phyloP scores from a whole-genome alignment of 2,113 vertebrate genomes.

The Todiramphus chloris region DNA sequence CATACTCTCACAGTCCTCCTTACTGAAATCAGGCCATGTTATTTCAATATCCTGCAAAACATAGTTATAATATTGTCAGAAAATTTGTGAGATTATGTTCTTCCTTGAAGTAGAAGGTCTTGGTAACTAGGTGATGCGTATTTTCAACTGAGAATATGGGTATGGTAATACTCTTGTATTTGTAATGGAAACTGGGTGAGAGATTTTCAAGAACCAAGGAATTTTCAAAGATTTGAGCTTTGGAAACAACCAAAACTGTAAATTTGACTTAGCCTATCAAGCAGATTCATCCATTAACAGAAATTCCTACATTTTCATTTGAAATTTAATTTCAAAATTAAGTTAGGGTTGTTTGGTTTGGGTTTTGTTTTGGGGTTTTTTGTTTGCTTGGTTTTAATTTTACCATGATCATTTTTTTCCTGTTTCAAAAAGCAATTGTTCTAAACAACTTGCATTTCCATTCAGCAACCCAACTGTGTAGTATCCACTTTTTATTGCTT shows the following conservation, averaged over 20 bases:
- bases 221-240: background rate
- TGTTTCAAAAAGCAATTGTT: background rate
- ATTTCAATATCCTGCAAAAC: constrained; percentile 54
- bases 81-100: background rate
- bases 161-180: background rate
- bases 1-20: constrained; percentile 39
- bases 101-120: background rate
- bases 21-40: background rate
- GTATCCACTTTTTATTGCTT: background rate
- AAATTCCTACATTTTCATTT: background rate
- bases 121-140: background rate
- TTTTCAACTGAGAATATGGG: background rate
- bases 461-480: background rate
- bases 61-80: background rate
- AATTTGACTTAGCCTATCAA: background rate
- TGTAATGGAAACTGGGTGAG: background rate
- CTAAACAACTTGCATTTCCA: background rate
- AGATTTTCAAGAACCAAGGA: background rate
- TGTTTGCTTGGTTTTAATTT: background rate
- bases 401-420: background rate
- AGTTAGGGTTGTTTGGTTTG: background rate
- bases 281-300: background rate
- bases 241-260: background rate
- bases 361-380: background rate
- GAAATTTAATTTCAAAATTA: background rate